These are phyloP conservation scores for Lepilemur ruficaudatus DNA, from an alignment of 2,797 vertebrate species.

Conservation along the genomic window DNA sequence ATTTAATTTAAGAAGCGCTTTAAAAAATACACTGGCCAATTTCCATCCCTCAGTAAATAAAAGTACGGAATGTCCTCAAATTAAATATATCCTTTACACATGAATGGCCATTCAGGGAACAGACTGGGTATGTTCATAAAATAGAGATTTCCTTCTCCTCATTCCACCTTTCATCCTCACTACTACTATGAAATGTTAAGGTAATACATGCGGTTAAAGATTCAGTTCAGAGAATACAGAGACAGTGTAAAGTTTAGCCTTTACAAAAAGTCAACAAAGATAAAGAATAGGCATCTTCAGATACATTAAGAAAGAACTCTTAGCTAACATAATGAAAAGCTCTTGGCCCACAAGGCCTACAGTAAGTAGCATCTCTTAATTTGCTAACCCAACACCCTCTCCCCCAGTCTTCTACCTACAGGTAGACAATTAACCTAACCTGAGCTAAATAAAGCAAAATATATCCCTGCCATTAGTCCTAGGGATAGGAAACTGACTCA, in stretches of 20 bases:
- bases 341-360: not conserved
- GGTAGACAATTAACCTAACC: not conserved
- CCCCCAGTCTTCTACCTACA: not conserved
- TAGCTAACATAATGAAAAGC: not conserved
- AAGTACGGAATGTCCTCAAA: not conserved
- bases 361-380: not conserved
- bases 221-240: not conserved
- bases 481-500: not conserved
- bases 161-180: not conserved
- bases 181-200: not conserved
- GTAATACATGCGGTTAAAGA: not conserved
- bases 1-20: conserved; percentile 28
- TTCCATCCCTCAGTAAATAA: not conserved
- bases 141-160: not conserved
- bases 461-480: not conserved
- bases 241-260: not conserved
- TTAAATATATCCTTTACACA: not conserved
- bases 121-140: not conserved
- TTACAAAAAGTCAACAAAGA: not conserved
- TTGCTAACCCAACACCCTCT: not conserved
- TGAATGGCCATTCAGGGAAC: not conserved
- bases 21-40: not conserved
- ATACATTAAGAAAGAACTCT: not conserved
- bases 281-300: not conserved
- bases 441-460: not conserved